Evolutionary conservation across 2,797 vertebrate species (phyloP).

Genomic region (Tangara arthus): DNA sequence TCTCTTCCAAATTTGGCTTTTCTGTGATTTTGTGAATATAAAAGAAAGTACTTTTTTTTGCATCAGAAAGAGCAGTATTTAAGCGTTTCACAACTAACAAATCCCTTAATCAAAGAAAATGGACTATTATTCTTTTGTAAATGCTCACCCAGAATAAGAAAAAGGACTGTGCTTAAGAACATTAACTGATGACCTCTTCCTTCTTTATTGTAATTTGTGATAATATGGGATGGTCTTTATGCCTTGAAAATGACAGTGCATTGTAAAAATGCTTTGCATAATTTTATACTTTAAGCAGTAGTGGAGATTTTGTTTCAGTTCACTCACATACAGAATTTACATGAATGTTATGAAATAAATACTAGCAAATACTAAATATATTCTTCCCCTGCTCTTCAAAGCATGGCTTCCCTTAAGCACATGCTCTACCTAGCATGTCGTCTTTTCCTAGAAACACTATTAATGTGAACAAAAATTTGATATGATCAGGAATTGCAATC

Average conservation of each 20-base stretch:
- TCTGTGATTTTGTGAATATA: not conserved
- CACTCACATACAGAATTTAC: not conserved
- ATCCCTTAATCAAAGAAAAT: constrained; percentile 25
- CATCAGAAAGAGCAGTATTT: not conserved
- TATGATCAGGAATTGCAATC: not conserved
- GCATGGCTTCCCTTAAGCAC: not conserved
- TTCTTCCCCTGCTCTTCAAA: not conserved
- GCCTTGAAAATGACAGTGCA: not conserved
- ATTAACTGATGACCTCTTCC: constrained; percentile 2
- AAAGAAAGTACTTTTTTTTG: not conserved
- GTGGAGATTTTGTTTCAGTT: not conserved
- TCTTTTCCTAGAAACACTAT: not conserved
- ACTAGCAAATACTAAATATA: not conserved
- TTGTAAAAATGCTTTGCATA: not conserved
- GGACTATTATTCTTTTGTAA: not conserved
- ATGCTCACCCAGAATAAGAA: not conserved
- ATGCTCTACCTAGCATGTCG: not conserved
- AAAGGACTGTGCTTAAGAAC: not conserved
- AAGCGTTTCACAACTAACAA: not conserved
- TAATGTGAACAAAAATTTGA: not conserved
- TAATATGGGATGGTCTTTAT: not conserved
- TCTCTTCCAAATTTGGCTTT: not conserved
- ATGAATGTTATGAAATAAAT: not conserved
- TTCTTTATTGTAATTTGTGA: constrained; percentile 8
- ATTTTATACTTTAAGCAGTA: not conserved